A percentile compares a stretch with the other conserved stretches of the same genome.
phyloP scores from a whole-genome alignment of 30 jellyfish, hydroid and myxozoan species.

The Aurelia aurita complex sp. Pacific region DNA sequence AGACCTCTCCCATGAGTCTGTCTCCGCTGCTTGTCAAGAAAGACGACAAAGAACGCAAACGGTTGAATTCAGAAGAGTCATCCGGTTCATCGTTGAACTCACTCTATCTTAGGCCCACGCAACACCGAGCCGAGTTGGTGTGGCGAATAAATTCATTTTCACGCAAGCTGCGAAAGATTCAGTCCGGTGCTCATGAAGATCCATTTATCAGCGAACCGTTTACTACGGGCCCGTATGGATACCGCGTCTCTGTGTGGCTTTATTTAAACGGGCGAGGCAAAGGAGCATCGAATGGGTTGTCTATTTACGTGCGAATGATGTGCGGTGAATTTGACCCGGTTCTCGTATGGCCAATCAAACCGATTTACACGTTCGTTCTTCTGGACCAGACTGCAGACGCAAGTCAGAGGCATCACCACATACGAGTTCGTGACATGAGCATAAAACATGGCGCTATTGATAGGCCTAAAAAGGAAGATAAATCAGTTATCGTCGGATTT shows the following conservation, averaged over 20 bases:
- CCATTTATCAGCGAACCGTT: conserved; percentile 96
- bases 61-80: conserved; percentile 61
- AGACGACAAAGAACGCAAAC: conserved; percentile 48
- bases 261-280: conserved; percentile 98
- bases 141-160: conserved; percentile 92
- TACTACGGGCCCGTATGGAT: conserved; percentile 95
- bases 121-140: conserved; percentile 91
- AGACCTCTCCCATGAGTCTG: conserved; percentile 55
- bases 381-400: conserved; percentile 86
- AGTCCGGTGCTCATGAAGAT: conserved; percentile 94
- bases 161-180: conserved; percentile 87
- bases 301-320: conserved; percentile 87
- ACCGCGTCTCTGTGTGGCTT: conserved; percentile 95
- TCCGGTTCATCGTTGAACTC: conserved; percentile 79
- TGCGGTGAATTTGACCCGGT: conserved; percentile 97
- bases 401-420: conserved; percentile 76
- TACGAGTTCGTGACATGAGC: conserved; percentile 92
- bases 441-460: conserved; percentile 84
- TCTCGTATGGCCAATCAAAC: conserved; percentile 94
- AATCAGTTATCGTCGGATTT: conserved; percentile 90
- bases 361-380: conserved; percentile 88
- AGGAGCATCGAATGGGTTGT: conserved; percentile 81
- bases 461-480: conserved; percentile 93
- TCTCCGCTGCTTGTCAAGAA: conserved; percentile 58
- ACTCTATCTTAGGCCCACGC: conserved; percentile 51